phyloP scores from a whole-genome alignment of 2,888 invertebrate genomes.

The Euzophera pinguis region DNA sequence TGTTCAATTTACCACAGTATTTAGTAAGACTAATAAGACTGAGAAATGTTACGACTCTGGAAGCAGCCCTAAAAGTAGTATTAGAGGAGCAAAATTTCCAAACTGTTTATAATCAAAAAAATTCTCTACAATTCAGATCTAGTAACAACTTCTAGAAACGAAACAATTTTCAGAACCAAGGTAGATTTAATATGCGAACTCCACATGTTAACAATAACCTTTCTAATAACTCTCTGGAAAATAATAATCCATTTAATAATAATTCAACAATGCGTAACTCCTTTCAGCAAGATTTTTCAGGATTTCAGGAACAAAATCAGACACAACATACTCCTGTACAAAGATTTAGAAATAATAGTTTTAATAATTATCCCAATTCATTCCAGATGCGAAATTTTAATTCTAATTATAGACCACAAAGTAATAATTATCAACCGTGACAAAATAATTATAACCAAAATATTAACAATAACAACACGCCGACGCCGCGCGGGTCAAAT shows the following conservation, averaged over 20 bases:
- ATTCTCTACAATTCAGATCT: background rate
- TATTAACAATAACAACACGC: background rate
- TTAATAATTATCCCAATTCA: background rate
- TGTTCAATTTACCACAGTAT: conserved; percentile 19
- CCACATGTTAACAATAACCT: background rate
- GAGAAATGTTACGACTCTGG: conserved; percentile 13
- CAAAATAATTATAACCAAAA: background rate
- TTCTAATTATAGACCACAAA: background rate
- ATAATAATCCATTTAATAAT: too few species aligned
- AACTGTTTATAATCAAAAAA: background rate
- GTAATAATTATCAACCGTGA: background rate
- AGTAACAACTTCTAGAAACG: background rate
- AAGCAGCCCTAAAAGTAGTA: conserved; percentile 19
- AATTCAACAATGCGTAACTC: background rate
- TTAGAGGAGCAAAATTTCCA: conserved; percentile 18
- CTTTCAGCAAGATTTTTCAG: background rate
- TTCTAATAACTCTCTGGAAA: too few species aligned
- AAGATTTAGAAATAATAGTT: background rate
- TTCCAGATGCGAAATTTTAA: conserved; percentile 8
- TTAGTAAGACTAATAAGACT: conserved; percentile 18
- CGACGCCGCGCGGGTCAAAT: background rate
- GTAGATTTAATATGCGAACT: background rate
- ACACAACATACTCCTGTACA: background rate
- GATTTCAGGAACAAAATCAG: background rate
- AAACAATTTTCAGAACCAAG: background rate